Percentiles rank a stretch among this genome's conserved stretches.
These are phyloP conservation scores for Sebastes iracundus DNA, from an alignment of 2,797 vertebrate species.

Conservation along the genomic window DNA sequence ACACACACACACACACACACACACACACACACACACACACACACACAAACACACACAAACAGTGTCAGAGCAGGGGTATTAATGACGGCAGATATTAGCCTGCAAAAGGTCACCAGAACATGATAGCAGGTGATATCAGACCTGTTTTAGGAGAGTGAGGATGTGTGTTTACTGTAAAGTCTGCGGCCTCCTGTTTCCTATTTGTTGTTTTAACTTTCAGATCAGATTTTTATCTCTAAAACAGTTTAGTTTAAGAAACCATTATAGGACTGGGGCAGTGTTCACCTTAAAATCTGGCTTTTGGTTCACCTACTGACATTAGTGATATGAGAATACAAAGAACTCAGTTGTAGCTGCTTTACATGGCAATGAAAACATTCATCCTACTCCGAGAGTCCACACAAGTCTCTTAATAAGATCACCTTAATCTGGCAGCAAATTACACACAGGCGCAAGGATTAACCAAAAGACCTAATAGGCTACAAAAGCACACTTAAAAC, in stretches of 20 bases:
- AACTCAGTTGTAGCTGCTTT: not conserved
- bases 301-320: not conserved
- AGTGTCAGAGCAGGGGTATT: slow-evolving; percentile 27
- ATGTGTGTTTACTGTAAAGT: slow-evolving; percentile 28
- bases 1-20: not conserved
- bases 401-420: not conserved
- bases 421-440: not conserved
- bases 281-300: not conserved
- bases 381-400: not conserved
- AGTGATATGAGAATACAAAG: not conserved
- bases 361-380: not conserved
- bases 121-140: slow-evolving; percentile 49
- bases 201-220: not conserved
- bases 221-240: not conserved
- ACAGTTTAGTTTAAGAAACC: not conserved
- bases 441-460: not conserved
- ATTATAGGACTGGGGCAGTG: no score
- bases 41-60: not conserved
- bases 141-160: slow-evolving; percentile 22
- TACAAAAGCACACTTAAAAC: not conserved
- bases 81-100: slow-evolving; percentile 51
- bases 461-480: not conserved
- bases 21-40: not conserved
- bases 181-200: not conserved
- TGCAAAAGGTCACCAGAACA: slow-evolving; percentile 38